Base-by-base conservation (phyloP, 2,888 invertebrate species). In the Imbricaverruca yamaguchii region DNA sequence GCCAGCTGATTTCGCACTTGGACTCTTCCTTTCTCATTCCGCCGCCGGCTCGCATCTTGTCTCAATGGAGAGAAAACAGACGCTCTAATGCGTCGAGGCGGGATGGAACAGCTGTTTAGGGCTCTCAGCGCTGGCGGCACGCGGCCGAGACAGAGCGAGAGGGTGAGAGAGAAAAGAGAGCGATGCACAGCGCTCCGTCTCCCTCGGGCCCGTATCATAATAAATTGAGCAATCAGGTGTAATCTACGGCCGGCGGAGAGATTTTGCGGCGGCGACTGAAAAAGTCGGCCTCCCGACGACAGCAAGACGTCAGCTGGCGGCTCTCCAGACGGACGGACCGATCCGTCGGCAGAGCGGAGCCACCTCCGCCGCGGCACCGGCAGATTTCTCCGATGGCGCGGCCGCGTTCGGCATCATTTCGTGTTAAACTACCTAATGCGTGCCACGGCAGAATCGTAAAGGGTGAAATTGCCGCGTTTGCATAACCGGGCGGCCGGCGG, bases 401-500 rank as follows among this genome's bases (percentile, higher is more conserved):
- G 53, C 53, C 18, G 39, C 8, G 13, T 67, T 67, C 67, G 25
- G 67, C 67, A 67, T 67, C 67, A 67, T 67, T 67, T 25, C 67
- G 67, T 67, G 67, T 67, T 67, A 67, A 67, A 67, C 25, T 25
- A 13, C n/a, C 25, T 67, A 67, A 67, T 67, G 67, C n/a, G 25
- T 9, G 67, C 67, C n/a, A 25, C 25, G 67, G 25, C 67, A 39
- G 25, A 25, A 25, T 25, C 67, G 13, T 39, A 53, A 74, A 74
- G 74, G 74, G 74, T 53, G 74, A 74, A 74, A 74, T 74, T 21
- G 53, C 53, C 39, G 74, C 74, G 74, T 74, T 53, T 74, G 53
- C 53, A 53, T 74, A 53, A 6, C 9, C 18, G 39, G 53, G 74
- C 74, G 25, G 67, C 13, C 25, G 67, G 39, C 39, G 23, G 74